These are phyloP conservation scores for Dendrocincla fuliginosa DNA, from an alignment of 2,797 vertebrate genomes.

Conservation along the genomic window DNA sequence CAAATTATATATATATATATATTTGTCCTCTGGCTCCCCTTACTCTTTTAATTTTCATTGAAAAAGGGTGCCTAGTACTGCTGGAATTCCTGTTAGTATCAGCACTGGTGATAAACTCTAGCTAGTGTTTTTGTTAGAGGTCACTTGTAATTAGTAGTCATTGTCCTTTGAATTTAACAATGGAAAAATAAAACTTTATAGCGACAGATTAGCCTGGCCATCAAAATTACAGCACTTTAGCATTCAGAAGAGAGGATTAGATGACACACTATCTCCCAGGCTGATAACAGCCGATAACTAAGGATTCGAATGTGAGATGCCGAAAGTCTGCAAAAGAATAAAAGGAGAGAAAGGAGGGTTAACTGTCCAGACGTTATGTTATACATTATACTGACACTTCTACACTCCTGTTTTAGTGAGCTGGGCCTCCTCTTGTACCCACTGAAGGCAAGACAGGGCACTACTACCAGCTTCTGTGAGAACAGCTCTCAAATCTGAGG, in stretches of 20 bases:
- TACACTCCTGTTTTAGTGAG: background rate
- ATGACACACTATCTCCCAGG: conserved; percentile 1
- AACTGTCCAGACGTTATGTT: background rate
- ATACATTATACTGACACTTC: background rate
- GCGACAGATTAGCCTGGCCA: conserved; percentile 42
- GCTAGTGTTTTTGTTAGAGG: conserved; percentile 49
- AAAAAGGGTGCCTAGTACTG: background rate
- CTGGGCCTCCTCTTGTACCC: background rate
- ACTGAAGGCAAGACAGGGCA: background rate
- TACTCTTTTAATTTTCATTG: background rate
- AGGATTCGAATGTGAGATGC: conserved; percentile 7
- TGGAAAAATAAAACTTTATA: conserved; percentile 66
- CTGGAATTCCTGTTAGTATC: conserved; percentile 13
- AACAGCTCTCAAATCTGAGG: background rate
- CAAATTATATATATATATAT: background rate
- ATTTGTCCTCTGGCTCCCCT: background rate
- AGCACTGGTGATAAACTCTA: background rate
- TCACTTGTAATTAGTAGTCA: conserved; percentile 56
- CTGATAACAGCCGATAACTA: conserved; percentile 45
- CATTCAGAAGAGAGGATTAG: conserved; percentile 35
- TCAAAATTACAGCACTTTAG: conserved; percentile 57
- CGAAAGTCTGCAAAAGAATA: conserved; percentile 35
- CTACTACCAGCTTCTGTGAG: background rate
- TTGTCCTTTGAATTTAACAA: conserved; percentile 65
- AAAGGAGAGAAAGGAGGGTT: conserved; percentile 30